Evolutionary conservation across 2,113 vertebrate genomes (phyloP).

Genomic region (Erinaceus europaeus): DNA sequence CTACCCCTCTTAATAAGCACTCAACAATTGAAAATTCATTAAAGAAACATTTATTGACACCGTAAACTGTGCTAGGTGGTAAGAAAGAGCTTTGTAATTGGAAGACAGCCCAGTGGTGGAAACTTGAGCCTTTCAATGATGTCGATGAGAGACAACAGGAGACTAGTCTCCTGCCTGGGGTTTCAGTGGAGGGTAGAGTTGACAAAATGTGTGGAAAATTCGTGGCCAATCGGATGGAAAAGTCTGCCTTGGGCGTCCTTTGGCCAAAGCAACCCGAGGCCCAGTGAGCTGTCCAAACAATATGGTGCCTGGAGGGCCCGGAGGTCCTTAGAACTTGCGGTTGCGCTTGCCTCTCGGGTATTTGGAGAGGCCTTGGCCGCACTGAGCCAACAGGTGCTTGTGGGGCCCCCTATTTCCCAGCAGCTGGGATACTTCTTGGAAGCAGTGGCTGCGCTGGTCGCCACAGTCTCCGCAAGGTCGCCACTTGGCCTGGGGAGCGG

Average conservation of each 20-base stretch:
- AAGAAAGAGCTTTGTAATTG: too few relatives aligned
- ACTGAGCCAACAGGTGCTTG: slow-evolving; percentile 95
- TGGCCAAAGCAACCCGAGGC: slow-evolving; percentile 81
- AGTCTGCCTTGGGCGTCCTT: slow-evolving; percentile 85
- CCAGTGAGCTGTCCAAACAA: too few relatives aligned
- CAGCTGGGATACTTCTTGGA: slow-evolving; percentile 94
- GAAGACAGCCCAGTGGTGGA: too few relatives aligned
- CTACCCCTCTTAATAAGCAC: too few relatives aligned
- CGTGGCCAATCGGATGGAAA: too few relatives aligned
- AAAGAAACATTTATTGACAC: slow-evolving; percentile 71
- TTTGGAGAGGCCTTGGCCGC: slow-evolving; percentile 91
- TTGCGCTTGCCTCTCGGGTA: slow-evolving; percentile 98
- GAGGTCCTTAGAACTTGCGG: slow-evolving; percentile 91
- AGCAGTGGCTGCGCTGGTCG: slow-evolving; percentile 84
- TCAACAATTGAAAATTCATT: slow-evolving; percentile 62
- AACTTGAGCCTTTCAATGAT: slow-evolving; percentile 82
- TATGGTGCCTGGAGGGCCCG: slow-evolving; percentile 76
- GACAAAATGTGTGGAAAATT: too few relatives aligned
- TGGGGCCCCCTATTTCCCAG: slow-evolving; percentile 92
- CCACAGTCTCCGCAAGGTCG: too few relatives aligned
- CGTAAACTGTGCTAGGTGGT: slow-evolving; percentile 38
- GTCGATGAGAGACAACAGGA: slow-evolving; percentile 84
- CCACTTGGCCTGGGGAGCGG: too few relatives aligned
- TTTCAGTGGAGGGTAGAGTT: neutral
- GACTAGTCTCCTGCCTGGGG: slow-evolving; percentile 45